A percentile compares a stretch with the other conserved stretches of the same genome.
Conservation (phyloP, 2,888 invertebrate genomes). For the Erebia palarica region DNA sequence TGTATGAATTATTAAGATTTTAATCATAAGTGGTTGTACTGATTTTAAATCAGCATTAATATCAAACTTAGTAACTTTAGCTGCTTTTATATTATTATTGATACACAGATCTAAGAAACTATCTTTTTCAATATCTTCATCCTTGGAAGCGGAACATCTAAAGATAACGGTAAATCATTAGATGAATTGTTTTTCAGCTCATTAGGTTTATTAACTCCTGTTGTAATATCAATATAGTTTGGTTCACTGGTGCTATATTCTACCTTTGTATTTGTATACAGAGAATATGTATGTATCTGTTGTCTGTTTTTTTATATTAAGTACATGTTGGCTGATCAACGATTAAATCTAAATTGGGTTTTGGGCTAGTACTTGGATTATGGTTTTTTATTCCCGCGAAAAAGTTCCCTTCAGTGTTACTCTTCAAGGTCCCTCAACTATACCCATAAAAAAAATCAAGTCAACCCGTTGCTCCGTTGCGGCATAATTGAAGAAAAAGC, state of each 20-base stretch:
- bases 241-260: not conserved
- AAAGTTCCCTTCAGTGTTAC: no score
- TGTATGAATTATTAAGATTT: no score
- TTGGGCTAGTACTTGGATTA: not conserved
- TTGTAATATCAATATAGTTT: not conserved
- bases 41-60: not conserved
- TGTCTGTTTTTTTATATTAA: not conserved
- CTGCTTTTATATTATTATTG: not conserved
- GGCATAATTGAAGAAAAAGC: no score
- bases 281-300: no score
- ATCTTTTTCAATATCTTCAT: conserved; percentile 29
- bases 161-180: not conserved
- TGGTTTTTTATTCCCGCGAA: no score
- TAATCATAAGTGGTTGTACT: not conserved
- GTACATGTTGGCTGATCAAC: not conserved
- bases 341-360: not conserved
- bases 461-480: no score
- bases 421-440: no score
- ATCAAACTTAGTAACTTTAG: not conserved
- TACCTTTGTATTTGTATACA: not conserved
- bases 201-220: not conserved
- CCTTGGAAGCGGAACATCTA: conserved; percentile 20
- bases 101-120: not conserved
- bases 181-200: not conserved
- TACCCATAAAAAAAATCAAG: no score